Evolutionary conservation across 1,140 invertebrate species (phyloP), one percentile per base, ranked within the genome.

Genomic region (Dinothrombium tinctorium): DNA sequence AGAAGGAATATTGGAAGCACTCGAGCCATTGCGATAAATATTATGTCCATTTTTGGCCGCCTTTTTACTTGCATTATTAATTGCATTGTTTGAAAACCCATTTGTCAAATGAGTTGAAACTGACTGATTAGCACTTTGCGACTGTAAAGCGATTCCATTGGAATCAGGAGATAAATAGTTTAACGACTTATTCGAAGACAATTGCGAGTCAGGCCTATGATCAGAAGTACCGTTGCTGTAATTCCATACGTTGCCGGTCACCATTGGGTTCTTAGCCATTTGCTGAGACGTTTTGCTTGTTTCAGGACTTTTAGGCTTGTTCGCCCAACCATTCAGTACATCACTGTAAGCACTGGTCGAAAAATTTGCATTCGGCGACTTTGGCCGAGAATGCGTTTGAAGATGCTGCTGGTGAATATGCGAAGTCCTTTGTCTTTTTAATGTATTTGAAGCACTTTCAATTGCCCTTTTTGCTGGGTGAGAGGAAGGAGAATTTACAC

Each of bases 1-100:
- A 17, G 12, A 46, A 39, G 45, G 11, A 40, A 38, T 41, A 41
- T 46, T 38, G 40, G 28, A 26, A n/a, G 7, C 15, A n/a, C n/a
- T n/a, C n/a, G n/a, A n/a, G n/a, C n/a, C n/a, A n/a, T n/a, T n/a
- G n/a, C n/a, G n/a, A n/a, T n/a, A n/a, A n/a, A n/a, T n/a, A n/a
- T n/a, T n/a, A n/a, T n/a, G n/a, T n/a, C n/a, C n/a, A n/a, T n/a
- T n/a, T n/a, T n/a, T n/a, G n/a, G n/a, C n/a, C n/a, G n/a, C n/a
- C n/a, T n/a, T n/a, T n/a, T n/a, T n/a, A n/a, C n/a, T n/a, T n/a
- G n/a, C n/a, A n/a, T n/a, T n/a, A n/a, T n/a, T n/a, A n/a, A n/a
- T n/a, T n/a, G n/a, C n/a, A n/a, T n/a, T n/a, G n/a, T n/a, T n/a
- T n/a, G n/a, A n/a, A n/a, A n/a, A n/a, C n/a, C n/a, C n/a, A n/a